Evolutionary conservation across 2,113 vertebrate genomes (phyloP), one percentile per base, ranked within the genome.

Genomic region (Rallus limicola): DNA sequence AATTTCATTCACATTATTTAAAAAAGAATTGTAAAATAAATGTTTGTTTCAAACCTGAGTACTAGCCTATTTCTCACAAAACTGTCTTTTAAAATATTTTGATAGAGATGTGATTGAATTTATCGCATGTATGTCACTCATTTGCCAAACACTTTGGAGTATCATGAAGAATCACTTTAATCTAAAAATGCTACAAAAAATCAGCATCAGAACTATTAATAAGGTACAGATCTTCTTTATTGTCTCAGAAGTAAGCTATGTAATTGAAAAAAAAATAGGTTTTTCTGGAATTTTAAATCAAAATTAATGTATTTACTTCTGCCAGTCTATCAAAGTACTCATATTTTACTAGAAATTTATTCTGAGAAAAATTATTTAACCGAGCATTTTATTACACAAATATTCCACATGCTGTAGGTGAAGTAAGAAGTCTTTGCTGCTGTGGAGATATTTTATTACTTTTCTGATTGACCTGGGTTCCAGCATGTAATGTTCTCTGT

Each of bases 201-300:
- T 71, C 34, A 75, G 34, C 25, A 55, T 63, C 33, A 95, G 63
- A 78, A 88, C 44, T 38, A 77, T 65, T 79, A 88, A 82, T 64
- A 94, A 79, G 13, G 14, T 50, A 63, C 25, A 75, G 58, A 70
- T 6, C 59, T 92, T 53, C 44, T 92, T 92, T 78, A 88, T 90
- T 90, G 34, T 77, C 21, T 69, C 21, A 65, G 62, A 88, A 83
- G 53, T 52, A 79, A 53, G 10, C 34, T 14, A 90, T 2, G 20
- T 36, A 94, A 80, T 67, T 87, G 40, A 46, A 95, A 91, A 79
- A 92, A 78, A 79, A 92, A 75, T 29, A 77, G 25, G 55, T 53
- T 7, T 68, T 18, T 74, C 23, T 78, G 36, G 55, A 82, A 40
- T 83, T 95, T 96, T 89, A 82, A 93, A 93, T 95, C 92, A 95